A percentile compares a stretch with the other conserved stretches of the same genome.
phyloP scores from a whole-genome alignment of 1,140 invertebrate genomes.

The Lepidurus packardi region DNA sequence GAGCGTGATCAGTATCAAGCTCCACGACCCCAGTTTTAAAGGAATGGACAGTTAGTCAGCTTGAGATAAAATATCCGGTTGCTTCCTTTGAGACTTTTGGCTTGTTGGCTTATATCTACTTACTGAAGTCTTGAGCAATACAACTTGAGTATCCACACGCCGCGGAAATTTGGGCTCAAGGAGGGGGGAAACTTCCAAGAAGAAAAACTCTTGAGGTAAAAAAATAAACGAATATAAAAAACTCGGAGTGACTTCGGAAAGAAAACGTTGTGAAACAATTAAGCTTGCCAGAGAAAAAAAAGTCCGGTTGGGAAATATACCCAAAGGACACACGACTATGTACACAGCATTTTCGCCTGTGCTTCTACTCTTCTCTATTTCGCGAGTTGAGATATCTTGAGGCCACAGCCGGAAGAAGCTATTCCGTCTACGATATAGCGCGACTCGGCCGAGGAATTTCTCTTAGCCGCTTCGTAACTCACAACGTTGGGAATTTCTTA shows the following conservation, averaged over 20 bases:
- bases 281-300: background rate
- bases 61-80: background rate
- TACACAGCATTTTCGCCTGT: too few relatives aligned
- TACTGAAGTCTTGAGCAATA: too few relatives aligned
- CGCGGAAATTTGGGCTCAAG: too few relatives aligned
- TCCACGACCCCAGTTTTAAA: background rate
- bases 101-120: too few relatives aligned
- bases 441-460: background rate
- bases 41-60: background rate
- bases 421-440: background rate
- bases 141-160: too few relatives aligned
- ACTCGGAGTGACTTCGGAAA: background rate
- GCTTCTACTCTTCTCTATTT: background rate
- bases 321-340: too few relatives aligned
- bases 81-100: background rate
- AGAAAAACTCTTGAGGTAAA: background rate
- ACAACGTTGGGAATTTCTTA: background rate
- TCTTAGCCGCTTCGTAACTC: background rate
- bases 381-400: background rate
- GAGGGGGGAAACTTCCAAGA: background rate
- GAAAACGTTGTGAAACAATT: constrained; percentile 8
- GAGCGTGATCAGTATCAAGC: background rate
- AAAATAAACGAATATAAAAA: background rate
- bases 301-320: background rate
- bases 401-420: constrained; percentile 12